These are phyloP conservation scores for Uromys caudimaculatus DNA, from an alignment of 2,797 vertebrate genomes.

Conservation along the genomic window DNA sequence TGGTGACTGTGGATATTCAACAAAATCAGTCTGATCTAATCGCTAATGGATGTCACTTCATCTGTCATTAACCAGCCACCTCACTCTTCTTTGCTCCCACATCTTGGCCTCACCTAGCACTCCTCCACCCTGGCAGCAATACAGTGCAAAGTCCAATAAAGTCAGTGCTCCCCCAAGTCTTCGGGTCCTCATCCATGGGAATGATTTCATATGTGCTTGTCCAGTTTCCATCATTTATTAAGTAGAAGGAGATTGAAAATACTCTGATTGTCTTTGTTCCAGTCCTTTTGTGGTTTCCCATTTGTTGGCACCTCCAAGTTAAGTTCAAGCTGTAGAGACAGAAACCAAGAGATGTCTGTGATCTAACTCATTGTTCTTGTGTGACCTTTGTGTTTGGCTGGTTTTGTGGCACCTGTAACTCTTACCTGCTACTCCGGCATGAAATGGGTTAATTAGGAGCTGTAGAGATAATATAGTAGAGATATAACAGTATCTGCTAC, in stretches of 20 bases:
- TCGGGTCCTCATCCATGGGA: not conserved
- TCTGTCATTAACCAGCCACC: not conserved
- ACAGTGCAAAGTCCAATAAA: not conserved
- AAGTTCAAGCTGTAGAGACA: not conserved
- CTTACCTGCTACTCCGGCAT: not conserved
- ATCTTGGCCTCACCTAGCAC: not conserved
- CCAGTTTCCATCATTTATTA: not conserved
- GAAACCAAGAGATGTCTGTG: not conserved
- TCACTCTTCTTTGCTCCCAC: accelerated
- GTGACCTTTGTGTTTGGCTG: not conserved
- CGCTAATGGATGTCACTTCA: not conserved
- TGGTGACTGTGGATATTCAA: not conserved
- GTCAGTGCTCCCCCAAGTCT: not conserved
- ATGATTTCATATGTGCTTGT: not conserved
- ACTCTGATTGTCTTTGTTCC: not conserved
- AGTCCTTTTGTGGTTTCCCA: not conserved
- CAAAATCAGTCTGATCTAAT: not conserved
- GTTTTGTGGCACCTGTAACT: not conserved
- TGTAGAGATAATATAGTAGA: not conserved
- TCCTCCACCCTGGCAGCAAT: not conserved
- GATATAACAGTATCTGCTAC: too few species aligned
- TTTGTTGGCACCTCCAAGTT: not conserved
- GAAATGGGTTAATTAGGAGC: not conserved
- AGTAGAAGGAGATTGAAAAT: slow-evolving; percentile 22
- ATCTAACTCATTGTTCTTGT: not conserved